These are phyloP conservation scores for Phrynocephalus vlangalii DNA, from an alignment of 2,797 vertebrate species.

Conservation along the genomic window DNA sequence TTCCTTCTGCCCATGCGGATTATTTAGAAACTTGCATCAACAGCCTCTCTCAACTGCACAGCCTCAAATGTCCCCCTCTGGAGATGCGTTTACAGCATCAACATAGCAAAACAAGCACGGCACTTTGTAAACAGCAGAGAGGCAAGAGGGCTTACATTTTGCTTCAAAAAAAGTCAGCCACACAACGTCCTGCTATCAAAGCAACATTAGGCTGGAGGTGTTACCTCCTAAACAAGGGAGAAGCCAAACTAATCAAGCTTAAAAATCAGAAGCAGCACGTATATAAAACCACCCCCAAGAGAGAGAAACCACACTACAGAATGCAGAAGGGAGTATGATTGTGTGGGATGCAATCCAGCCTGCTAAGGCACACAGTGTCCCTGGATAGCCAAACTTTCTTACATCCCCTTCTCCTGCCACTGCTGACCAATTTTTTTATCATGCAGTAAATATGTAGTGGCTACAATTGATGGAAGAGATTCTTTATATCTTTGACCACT, in stretches of 20 bases:
- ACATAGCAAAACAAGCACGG: neutral
- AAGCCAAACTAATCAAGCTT: neutral
- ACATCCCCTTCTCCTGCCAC: neutral
- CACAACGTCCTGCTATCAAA: neutral
- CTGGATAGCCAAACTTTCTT: neutral
- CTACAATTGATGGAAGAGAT: neutral
- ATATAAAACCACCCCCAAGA: fast-evolving
- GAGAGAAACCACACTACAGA: neutral
- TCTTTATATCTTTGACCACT: neutral
- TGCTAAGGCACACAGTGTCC: neutral
- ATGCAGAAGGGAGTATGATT: neutral
- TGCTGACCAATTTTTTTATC: neutral
- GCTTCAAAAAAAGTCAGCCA: fast-evolving
- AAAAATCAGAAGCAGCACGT: neutral
- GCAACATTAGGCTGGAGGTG: neutral
- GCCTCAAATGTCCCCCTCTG: conserved; percentile 24
- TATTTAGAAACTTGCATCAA: conserved; percentile 54
- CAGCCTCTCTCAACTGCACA: conserved; percentile 36
- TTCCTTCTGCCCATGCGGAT: conserved; percentile 22
- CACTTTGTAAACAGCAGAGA: fast-evolving
- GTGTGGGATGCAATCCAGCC: neutral
- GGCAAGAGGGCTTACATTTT: neutral
- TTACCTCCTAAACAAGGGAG: neutral
- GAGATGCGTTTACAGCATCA: neutral
- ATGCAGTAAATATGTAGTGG: neutral